Conservation (phyloP, 2,888 invertebrate species). For the Antheraea assamensis region DNA sequence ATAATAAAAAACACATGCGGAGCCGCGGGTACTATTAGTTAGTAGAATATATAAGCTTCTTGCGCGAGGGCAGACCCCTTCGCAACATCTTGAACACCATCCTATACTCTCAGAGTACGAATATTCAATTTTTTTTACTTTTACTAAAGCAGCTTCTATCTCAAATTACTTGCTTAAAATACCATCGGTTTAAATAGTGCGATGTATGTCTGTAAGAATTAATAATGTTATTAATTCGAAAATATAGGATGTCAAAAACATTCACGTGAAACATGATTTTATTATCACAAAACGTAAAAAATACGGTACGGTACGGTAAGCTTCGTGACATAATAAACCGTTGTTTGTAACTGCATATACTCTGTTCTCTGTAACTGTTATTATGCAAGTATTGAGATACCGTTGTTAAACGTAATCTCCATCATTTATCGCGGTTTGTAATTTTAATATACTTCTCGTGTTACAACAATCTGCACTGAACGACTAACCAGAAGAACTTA, state of each 20-base stretch:
- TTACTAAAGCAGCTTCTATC: no score
- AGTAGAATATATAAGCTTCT: no score
- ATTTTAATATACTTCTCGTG: neutral
- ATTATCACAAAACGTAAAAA: slow-evolving; percentile 12
- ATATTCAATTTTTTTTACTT: no score
- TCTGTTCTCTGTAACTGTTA: slow-evolving; percentile 18
- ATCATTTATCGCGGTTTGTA: slow-evolving; percentile 10
- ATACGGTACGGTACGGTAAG: slow-evolving; percentile 10
- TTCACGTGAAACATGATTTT: neutral
- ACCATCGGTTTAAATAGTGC: no score
- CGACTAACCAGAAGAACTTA: neutral
- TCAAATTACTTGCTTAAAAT: no score
- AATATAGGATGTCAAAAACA: neutral
- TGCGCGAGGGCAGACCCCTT: no score
- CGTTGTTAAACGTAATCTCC: slow-evolving; percentile 32
- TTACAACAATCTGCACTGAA: neutral
- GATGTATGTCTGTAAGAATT: no score
- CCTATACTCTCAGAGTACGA: no score
- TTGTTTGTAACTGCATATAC: slow-evolving; percentile 19
- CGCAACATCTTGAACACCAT: no score
- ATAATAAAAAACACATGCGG: no score
- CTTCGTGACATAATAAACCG: slow-evolving; percentile 18
- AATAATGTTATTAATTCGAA: no score
- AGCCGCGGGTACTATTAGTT: no score
- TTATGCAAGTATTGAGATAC: slow-evolving; percentile 28